Conservation (phyloP, 2,797 vertebrate species). For the Enteromius viviparus region DNA sequence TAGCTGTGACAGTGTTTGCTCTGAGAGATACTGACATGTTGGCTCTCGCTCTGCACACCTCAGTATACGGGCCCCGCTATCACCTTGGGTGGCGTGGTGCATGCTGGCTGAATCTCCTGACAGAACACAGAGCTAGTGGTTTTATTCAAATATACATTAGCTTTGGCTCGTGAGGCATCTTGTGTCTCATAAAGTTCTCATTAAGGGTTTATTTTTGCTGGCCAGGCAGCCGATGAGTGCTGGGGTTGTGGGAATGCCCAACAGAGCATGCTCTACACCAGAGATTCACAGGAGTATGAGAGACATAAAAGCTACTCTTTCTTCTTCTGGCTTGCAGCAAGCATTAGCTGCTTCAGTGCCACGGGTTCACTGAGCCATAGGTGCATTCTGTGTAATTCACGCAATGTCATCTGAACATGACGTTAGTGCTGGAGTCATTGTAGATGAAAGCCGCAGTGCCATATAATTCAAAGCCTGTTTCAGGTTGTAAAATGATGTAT, state of each 20-base stretch:
- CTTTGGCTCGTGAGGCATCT: slow-evolving; percentile 33
- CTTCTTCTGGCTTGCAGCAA: slow-evolving; percentile 39
- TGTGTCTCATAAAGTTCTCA: slow-evolving; percentile 53
- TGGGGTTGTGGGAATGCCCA: slow-evolving; percentile 46
- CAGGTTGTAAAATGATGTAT: neutral
- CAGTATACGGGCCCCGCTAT: slow-evolving; percentile 29
- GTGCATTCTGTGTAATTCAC: slow-evolving; percentile 42
- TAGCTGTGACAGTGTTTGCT: slow-evolving; percentile 56
- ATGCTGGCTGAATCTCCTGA: slow-evolving; percentile 42
- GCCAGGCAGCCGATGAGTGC: slow-evolving; percentile 27
- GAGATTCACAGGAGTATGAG: slow-evolving; percentile 19
- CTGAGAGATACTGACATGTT: slow-evolving; percentile 50
- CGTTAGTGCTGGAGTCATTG: slow-evolving; percentile 18
- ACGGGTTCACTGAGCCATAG: slow-evolving; percentile 50
- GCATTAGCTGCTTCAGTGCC: slow-evolving; percentile 46
- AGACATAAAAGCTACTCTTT: slow-evolving; percentile 44
- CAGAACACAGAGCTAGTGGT: slow-evolving; percentile 39
- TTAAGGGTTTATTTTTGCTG: slow-evolving; percentile 49
- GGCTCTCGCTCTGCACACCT: slow-evolving; percentile 42
- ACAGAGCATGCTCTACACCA: slow-evolving; percentile 23
- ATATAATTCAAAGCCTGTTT: slow-evolving; percentile 15
- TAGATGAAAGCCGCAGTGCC: slow-evolving; percentile 8
- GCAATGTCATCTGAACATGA: slow-evolving; percentile 26
- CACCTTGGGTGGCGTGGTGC: slow-evolving; percentile 49
- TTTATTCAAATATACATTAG: slow-evolving; percentile 54